Base-by-base conservation (phyloP, 2,797 vertebrate species). In the Lepidocolaptes lacrymiger region DNA sequence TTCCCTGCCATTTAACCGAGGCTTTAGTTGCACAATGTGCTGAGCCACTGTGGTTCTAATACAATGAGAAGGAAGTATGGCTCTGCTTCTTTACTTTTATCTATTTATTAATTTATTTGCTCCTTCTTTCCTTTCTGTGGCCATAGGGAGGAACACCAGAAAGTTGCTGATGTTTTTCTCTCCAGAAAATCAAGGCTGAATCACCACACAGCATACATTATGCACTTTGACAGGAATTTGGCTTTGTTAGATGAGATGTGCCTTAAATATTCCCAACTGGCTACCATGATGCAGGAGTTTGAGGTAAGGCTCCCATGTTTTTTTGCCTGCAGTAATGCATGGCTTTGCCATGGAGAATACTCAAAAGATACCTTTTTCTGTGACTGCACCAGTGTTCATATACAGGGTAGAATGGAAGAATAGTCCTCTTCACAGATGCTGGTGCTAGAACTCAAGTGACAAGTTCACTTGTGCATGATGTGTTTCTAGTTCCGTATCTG, bases 151-250 rank as follows among this genome's bases (percentile, higher is more conserved):
- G 98, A 98, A 92, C 98, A 98, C 58, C 99, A 98, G 97, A 98
- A 98, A 91, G 98, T 99, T 89, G 99, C 99, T 27, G 99, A 99
- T 64, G 91, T 99, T 95, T 98, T 99, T 96, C 96, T 99, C 93
- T 98, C 98, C 88, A 98, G 98, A 83, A 99, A 98, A 97, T 97
- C 98, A 68, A 98, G 98, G 86, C 98, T 99, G 91, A 96, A 98
- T 90, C 97, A 99, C 91, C 99, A 99, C 32, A 98, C 98, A 28
- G 95, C 98, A 44, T 99, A 98, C 76, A 99, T 99, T 37, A 98
- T 98, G 49, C 98, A 99, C 95, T 99, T 99, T 27, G 99, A 99
- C 93, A 98, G 97, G 83, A 99, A 97, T 93, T 97, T 99, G 97
- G 98, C 97, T 92, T 97, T 99, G 94, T 97, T 99, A 71, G 98